phyloP scores from a whole-genome alignment of 2,888 invertebrate genomes.

The Ectemnius continuus region DNA sequence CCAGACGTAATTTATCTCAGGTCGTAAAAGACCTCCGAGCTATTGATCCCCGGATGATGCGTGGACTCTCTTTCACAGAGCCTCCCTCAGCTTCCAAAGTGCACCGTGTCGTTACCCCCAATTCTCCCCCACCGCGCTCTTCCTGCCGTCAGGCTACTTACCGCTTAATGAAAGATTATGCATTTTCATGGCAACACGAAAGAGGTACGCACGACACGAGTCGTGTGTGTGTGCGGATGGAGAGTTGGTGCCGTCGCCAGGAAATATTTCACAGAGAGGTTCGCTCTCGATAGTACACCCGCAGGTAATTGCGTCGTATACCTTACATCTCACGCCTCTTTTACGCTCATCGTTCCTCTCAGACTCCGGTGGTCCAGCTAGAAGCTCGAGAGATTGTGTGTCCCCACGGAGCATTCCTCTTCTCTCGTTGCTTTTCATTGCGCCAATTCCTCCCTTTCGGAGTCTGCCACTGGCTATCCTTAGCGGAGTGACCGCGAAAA shows the following conservation, averaged over 20 bases:
- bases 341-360: neutral
- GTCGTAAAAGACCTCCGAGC: constrained; percentile 42
- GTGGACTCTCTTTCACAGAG: constrained; percentile 32
- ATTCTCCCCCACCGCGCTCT: neutral
- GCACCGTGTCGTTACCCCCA: constrained; percentile 33
- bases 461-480: no score
- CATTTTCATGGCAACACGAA: constrained; percentile 32
- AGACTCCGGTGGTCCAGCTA: no score
- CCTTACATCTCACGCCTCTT: constrained; percentile 1
- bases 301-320: neutral
- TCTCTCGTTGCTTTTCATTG: no score
- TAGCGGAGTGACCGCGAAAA: neutral
- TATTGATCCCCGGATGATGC: constrained; percentile 39
- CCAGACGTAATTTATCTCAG: constrained; percentile 51
- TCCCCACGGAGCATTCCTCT: neutral
- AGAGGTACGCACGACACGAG: no score
- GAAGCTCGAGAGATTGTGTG: no score
- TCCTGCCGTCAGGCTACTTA: constrained; percentile 18
- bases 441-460: no score
- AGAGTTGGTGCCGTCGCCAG: neutral
- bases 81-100: constrained; percentile 23
- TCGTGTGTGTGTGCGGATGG: no score
- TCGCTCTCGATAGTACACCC: neutral
- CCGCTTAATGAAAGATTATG: constrained; percentile 42
- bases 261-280: neutral